A percentile compares a stretch with the other conserved stretches of the same genome.
phyloP scores from a whole-genome alignment of 2,113 vertebrate species.

The Tylochromis polylepis region DNA sequence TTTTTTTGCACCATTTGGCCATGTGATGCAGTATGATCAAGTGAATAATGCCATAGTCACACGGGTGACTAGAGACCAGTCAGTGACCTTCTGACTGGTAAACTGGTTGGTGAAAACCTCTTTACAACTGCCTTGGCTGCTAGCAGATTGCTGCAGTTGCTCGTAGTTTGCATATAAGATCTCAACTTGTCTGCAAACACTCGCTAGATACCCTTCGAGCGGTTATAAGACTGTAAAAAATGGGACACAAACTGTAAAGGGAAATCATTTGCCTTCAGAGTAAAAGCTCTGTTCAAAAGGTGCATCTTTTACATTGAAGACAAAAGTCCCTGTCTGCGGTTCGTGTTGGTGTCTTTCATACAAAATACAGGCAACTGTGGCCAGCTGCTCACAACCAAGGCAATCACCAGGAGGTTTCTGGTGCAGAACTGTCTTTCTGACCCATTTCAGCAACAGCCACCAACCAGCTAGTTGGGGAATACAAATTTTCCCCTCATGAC shows the following conservation, averaged over 20 bases:
- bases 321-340: not conserved
- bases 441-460: fast-evolving
- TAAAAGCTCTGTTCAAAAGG: not conserved
- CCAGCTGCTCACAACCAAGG: not conserved
- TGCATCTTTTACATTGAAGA: not conserved
- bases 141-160: not conserved
- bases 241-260: not conserved
- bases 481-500: too few species aligned
- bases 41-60: not conserved
- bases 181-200: not conserved
- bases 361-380: not conserved
- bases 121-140: too few species aligned
- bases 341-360: not conserved
- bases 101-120: not conserved
- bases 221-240: not conserved
- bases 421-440: not conserved
- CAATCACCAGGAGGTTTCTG: not conserved
- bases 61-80: not conserved
- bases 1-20: not conserved
- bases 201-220: not conserved
- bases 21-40: not conserved
- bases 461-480: too few species aligned
- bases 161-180: not conserved
- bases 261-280: not conserved
- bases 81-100: not conserved